A percentile compares a stretch with the other conserved stretches of the same genome.
Evolutionary conservation across 2,113 vertebrate genomes (phyloP).

Genomic region (Pterocles orientalis): DNA sequence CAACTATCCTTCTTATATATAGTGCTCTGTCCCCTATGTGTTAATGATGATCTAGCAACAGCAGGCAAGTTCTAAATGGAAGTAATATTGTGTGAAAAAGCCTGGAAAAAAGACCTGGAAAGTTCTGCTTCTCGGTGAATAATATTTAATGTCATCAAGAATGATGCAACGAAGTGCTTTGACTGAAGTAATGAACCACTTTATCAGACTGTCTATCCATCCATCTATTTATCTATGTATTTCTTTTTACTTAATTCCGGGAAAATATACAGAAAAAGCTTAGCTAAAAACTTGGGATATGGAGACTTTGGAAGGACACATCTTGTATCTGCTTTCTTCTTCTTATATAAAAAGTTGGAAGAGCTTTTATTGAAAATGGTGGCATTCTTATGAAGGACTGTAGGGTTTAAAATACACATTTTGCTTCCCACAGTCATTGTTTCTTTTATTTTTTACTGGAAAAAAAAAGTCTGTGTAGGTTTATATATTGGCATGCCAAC

Average conservation of each 20-base stretch:
- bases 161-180: background rate
- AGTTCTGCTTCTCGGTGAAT: background rate
- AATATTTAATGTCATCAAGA: background rate
- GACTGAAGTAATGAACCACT: background rate
- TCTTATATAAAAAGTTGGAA: background rate
- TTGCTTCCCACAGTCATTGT: background rate
- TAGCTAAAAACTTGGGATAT: background rate
- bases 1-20: background rate
- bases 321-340: background rate
- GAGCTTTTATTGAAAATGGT: background rate
- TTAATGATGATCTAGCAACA: conserved; percentile 7
- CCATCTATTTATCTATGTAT: background rate
- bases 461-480: background rate
- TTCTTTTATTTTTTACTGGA: background rate
- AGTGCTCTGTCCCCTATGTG: background rate
- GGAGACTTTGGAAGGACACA: background rate
- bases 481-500: background rate
- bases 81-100: background rate
- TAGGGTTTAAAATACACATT: background rate
- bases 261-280: background rate
- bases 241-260: background rate
- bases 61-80: background rate
- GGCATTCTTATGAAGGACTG: background rate
- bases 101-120: background rate
- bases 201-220: background rate